These are phyloP conservation scores for Drepana falcataria DNA, from an alignment of 2,888 invertebrate species.

Conservation along the genomic window DNA sequence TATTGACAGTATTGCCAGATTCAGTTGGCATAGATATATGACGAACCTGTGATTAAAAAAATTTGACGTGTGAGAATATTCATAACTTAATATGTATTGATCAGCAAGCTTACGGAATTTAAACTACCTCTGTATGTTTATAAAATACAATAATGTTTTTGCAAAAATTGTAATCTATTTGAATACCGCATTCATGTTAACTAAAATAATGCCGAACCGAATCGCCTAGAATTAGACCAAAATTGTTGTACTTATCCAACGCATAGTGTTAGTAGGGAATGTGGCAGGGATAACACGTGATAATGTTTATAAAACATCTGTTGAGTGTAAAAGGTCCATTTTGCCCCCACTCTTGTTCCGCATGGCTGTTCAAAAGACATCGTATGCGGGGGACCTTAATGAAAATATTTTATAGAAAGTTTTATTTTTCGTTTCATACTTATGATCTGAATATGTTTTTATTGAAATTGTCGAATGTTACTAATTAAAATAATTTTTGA, in stretches of 20 bases:
- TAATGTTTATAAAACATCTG: slow-evolving; percentile 36
- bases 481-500: slow-evolving; percentile 13
- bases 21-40: no score
- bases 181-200: slow-evolving; percentile 8
- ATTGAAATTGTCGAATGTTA: slow-evolving; percentile 16
- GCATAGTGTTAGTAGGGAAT: slow-evolving; percentile 61
- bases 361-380: slow-evolving; percentile 11
- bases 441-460: slow-evolving; percentile 20
- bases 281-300: slow-evolving; percentile 39
- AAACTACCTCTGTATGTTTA: background rate
- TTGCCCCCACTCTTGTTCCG: slow-evolving; percentile 12
- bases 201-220: slow-evolving; percentile 45
- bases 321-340: slow-evolving; percentile 39
- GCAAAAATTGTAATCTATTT: no score
- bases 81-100: background rate
- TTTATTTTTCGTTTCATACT: slow-evolving; percentile 40
- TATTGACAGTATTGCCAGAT: background rate
- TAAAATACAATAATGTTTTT: background rate
- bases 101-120: background rate
- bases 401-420: slow-evolving; percentile 42
- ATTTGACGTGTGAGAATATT: background rate
- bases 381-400: slow-evolving; percentile 21
- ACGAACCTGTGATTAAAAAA: no score
- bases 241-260: slow-evolving; percentile 74
- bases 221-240: slow-evolving; percentile 70